Conservation (phyloP, 2,113 vertebrate species). For the Campylomormyrus numenius region DNA sequence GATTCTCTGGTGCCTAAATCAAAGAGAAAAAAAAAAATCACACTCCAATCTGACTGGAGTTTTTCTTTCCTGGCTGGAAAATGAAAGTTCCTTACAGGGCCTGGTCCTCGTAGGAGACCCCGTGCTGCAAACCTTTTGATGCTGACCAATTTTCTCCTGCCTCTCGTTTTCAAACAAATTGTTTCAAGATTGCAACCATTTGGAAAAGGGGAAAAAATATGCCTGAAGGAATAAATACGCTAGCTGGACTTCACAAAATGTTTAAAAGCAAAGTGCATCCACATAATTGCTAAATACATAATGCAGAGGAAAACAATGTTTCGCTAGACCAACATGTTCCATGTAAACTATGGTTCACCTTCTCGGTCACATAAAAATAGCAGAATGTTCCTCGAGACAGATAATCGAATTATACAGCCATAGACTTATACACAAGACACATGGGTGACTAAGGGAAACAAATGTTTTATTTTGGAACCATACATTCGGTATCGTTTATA, state of each 20-base stretch:
- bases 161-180: slow-evolving; percentile 40
- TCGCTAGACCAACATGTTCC: slow-evolving; percentile 13
- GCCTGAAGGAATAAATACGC: slow-evolving; percentile 46
- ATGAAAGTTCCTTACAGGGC: slow-evolving; percentile 38
- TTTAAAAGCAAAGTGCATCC: slow-evolving; percentile 42
- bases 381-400: neutral
- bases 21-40: slow-evolving; percentile 60
- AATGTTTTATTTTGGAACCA: slow-evolving; percentile 6
- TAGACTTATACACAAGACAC: neutral
- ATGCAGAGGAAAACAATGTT: slow-evolving; percentile 39
- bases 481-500: neutral
- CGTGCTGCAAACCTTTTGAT: slow-evolving; percentile 21
- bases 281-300: slow-evolving; percentile 45
- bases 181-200: slow-evolving; percentile 48
- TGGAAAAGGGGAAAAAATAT: slow-evolving; percentile 29
- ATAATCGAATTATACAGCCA: neutral
- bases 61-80: slow-evolving; percentile 58
- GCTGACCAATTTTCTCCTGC: slow-evolving; percentile 15
- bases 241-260: slow-evolving; percentile 24
- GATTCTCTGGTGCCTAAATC: slow-evolving; percentile 57
- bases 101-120: slow-evolving; percentile 29
- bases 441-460: neutral
- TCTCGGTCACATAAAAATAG: neutral
- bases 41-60: slow-evolving; percentile 60
- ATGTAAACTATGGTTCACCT: neutral